These are phyloP conservation scores for Ichneumon xanthorius DNA, from an alignment of 2,888 invertebrate genomes.

Conservation along the genomic window DNA sequence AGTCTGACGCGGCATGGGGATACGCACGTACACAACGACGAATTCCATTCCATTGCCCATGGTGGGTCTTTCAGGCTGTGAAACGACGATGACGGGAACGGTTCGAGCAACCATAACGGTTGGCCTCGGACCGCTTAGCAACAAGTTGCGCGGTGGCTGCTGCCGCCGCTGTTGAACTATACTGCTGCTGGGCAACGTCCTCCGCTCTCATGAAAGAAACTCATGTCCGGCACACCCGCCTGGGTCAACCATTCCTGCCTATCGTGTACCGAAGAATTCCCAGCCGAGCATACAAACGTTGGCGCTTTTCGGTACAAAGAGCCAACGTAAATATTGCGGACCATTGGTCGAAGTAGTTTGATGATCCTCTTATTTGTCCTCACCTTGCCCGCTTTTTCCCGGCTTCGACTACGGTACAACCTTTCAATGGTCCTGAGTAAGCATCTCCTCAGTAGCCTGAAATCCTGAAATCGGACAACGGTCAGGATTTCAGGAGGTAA, in stretches of 20 bases:
- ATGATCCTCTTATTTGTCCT: neutral
- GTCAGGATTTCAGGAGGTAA: no score
- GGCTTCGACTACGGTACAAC: neutral
- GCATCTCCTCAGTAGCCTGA: neutral
- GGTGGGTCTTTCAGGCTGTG: constrained; percentile 45
- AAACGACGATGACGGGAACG: constrained; percentile 57
- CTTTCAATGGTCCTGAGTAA: neutral
- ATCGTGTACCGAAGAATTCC: neutral
- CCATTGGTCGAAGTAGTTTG: neutral
- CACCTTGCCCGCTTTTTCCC: neutral
- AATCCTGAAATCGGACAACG: no score
- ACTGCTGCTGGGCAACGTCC: constrained; percentile 68
- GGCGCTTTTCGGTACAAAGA: constrained; percentile 10
- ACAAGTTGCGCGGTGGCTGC: constrained; percentile 71
- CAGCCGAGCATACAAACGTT: constrained; percentile 9
- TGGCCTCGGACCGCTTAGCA: constrained; percentile 77
- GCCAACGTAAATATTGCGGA: neutral
- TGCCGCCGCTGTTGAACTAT: constrained; percentile 39
- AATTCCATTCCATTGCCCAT: constrained; percentile 33
- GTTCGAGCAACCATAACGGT: constrained; percentile 73
- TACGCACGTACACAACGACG: constrained; percentile 4
- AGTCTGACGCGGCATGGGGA: constrained; percentile 1
- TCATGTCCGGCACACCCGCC: constrained; percentile 38
- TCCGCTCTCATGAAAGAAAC: constrained; percentile 58
- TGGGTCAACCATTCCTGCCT: constrained; percentile 5